Base-by-base conservation (phyloP, 2,888 invertebrate species). In the Dolichopus griseipennis region DNA sequence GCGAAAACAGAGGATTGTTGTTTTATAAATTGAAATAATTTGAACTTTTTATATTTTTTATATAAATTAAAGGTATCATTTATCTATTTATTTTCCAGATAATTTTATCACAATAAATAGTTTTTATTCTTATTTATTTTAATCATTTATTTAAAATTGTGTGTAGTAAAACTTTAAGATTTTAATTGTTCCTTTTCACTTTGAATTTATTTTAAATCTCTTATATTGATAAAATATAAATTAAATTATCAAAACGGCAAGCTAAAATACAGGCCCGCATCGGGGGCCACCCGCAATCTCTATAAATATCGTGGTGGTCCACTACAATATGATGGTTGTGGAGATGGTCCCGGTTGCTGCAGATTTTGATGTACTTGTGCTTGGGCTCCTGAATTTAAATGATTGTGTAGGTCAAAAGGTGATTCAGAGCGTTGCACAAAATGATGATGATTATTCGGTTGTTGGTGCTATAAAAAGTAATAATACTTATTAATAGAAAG, bases 251-350 rank as follows among this genome's bases (percentile, higher is more conserved):
- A 79, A 76, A 81, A 80, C 77, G 79, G 81, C 77, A 78, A 80
- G 77, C 78, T 79, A 77, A 80, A 80, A 77, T 79, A 78, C 75
- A 78, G 76, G 76, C 79, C 78, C 76, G 77, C 77, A 74, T 81
- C 79, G 75, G 78, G 78, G 77, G 78, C 81, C 77, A 80, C 77
- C 75, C 76, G 75, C 77, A 80, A 77, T 76, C 77, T 81, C 80
- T 81, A 81, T 81, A 81, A 81, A 76, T 79, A 81, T 74, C 81
- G 77, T 74, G 81, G 80, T 75, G 79, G 80, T 73, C 79, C 80
- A 71, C 80, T 78, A 76, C 80, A 79, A 72, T 78, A 78, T 74
- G 78, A 76, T 75, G 79, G 78, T 73, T 78, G 76, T 70, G 78
- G 74, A 71, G 77, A 77, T 62, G 74, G 75, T 69, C 74, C 74